Percentiles rank a stretch among this genome's conserved stretches.
These are phyloP conservation scores for Harpalus rufipes DNA, from an alignment of 2,888 invertebrate genomes.

Conservation along the genomic window DNA sequence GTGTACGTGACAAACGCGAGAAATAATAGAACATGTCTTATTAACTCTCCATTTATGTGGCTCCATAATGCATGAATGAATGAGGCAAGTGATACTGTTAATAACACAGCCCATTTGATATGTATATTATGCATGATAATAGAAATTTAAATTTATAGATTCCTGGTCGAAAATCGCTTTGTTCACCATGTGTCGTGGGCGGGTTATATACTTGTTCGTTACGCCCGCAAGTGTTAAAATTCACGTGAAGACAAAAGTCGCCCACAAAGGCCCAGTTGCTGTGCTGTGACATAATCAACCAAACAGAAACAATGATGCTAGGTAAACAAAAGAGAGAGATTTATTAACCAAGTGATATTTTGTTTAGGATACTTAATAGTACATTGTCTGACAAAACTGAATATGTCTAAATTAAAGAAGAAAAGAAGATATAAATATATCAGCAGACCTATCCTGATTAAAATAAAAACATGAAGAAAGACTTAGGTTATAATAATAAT, in stretches of 20 bases:
- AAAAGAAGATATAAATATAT: not conserved
- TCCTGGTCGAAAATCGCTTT: constrained; percentile 50
- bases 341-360: constrained; percentile 29
- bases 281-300: constrained; percentile 42
- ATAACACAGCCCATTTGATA: constrained; percentile 44
- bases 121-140: constrained; percentile 50
- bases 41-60: constrained; percentile 18
- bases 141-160: constrained; percentile 55
- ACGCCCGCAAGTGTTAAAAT: constrained; percentile 60
- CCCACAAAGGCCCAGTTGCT: constrained; percentile 18
- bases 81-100: constrained; percentile 30
- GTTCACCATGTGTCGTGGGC: constrained; percentile 24
- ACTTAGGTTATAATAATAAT: no score
- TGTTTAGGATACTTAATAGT: constrained; percentile 12
- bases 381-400: constrained; percentile 11
- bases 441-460: not conserved
- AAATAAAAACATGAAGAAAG: not conserved
- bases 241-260: constrained; percentile 40
- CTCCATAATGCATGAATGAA: constrained; percentile 28
- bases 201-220: constrained; percentile 47
- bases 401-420: constrained; percentile 10
- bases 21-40: constrained; percentile 10
- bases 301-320: constrained; percentile 33
- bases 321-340: constrained; percentile 38
- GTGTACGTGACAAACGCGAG: not conserved